A percentile compares a stretch with the other conserved stretches of the same genome.
These are phyloP conservation scores for Verasper variegatus DNA, from an alignment of 2,113 vertebrate genomes.

Conservation along the genomic window DNA sequence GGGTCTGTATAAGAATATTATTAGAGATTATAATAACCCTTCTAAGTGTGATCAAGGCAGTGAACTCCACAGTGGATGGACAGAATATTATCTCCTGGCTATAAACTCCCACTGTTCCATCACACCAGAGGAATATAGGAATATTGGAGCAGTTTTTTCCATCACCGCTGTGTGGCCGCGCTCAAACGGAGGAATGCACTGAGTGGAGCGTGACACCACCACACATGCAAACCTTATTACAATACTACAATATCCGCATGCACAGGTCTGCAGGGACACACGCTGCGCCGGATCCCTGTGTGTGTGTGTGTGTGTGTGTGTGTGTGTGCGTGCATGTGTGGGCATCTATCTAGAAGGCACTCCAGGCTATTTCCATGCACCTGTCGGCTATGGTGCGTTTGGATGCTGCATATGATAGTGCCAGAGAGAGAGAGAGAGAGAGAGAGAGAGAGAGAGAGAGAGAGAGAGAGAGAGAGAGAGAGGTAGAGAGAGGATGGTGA, in stretches of 20 bases:
- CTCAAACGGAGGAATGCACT: conserved; percentile 16
- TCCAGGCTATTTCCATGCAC: conserved; percentile 63
- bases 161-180: background rate
- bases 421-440: conserved; percentile 38
- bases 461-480: conserved; percentile 39
- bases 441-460: conserved; percentile 32
- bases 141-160: background rate
- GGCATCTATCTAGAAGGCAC: conserved; percentile 45
- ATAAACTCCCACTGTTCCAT: conserved; percentile 16
- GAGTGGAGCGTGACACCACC: conserved; percentile 35
- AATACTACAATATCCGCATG: conserved; percentile 68
- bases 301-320: conserved; percentile 29
- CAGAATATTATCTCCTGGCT: background rate
- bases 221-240: conserved; percentile 52
- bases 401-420: conserved; percentile 58
- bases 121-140: background rate
- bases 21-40: background rate
- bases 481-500: conserved; percentile 47
- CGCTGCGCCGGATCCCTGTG: conserved; percentile 26
- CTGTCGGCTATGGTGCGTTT: conserved; percentile 72
- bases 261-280: conserved; percentile 50
- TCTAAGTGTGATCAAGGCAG: background rate
- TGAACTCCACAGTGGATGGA: background rate
- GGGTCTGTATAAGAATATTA: background rate
- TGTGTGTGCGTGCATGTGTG: conserved; percentile 8